Base-by-base conservation (phyloP, 2,888 invertebrate genomes). In the Geotrupes spiniger region DNA sequence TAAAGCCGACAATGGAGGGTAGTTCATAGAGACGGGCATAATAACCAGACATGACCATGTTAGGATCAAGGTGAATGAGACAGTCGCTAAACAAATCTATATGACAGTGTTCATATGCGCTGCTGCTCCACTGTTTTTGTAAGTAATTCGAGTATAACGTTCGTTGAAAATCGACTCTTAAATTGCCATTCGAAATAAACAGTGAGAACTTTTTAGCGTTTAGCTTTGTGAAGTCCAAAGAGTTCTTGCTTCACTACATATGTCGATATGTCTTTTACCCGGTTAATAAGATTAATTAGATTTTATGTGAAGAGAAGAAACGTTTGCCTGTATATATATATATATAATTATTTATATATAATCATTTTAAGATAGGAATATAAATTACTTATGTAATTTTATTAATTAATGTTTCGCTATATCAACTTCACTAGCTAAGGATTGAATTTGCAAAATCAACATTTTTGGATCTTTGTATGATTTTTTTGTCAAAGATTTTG, bases 1-100 rank as follows among this genome's bases (percentile, higher is more conserved):
- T 51, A 43, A 52, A 52, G 54, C 54, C 56, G 56, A 58, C 51
- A 51, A 51, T 51, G 42, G 43, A 46, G 51, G 51, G 51, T 51
- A 46, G 51, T 52, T 54, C 52, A 49, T 46, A 54, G 49, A 45
- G 46, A 45, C 40, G 44, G 49, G 37, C 54, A 51, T 47, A 52
- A 54, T 52, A 54, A 54, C 49, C 44, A 54, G 48, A 52, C 54
- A 49, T 54, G 52, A 37, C 42, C 42, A 42, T 42, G 17, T 31
- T 14, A 27, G 42, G 42, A 42, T 42, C 42, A 40, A 40, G 26
- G 25, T 40, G 27, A 17, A 40, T 40, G 26, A 40, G 40, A 38
- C 21, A 25, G 27, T 27, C 10, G 27, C 40, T 40, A 40, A 40
- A 40, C 40, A 40, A 40, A 40, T 40, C 40, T 40, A 27, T 40